Evolutionary conservation across 1,140 invertebrate species (phyloP).

Genomic region (Orius laevigatus): DNA sequence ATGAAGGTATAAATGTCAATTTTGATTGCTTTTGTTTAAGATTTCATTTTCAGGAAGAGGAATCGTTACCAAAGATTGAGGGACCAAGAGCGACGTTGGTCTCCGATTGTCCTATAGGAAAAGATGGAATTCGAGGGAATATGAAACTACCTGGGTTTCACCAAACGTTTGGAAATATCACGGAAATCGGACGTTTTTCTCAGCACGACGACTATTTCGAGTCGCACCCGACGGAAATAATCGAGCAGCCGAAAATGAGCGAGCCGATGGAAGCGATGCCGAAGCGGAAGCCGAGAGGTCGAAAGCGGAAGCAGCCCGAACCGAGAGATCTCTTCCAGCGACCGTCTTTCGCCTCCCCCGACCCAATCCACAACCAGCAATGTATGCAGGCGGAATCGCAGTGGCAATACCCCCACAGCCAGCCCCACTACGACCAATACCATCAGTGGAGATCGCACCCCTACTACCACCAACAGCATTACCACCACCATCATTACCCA

Average conservation of each 20-base stretch:
- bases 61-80: constrained; percentile 7
- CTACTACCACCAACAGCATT: constrained; percentile 17
- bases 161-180: constrained; percentile 53
- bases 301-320: constrained; percentile 16
- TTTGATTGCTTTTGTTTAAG: too few species aligned
- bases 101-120: too few species aligned
- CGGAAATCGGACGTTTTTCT: constrained; percentile 54
- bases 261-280: constrained; percentile 8
- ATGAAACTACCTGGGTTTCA: constrained; percentile 51
- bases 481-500: constrained; percentile 11
- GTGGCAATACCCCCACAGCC: constrained; percentile 8
- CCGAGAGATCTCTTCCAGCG: constrained; percentile 12
- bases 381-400: constrained; percentile 7
- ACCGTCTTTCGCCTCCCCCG: constrained; percentile 10
- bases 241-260: constrained; percentile 8
- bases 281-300: constrained; percentile 12
- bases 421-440: constrained; percentile 15
- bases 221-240: constrained; percentile 15
- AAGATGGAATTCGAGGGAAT: too few species aligned
- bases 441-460: constrained; percentile 15
- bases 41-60: constrained; percentile 12
- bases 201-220: constrained; percentile 33
- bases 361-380: constrained; percentile 3
- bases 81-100: background rate
- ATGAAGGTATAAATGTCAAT: too few species aligned